Evolutionary conservation across 2,113 vertebrate genomes (phyloP), one percentile per base, ranked within the genome.

Genomic region (Toxotes chatareus): DNA sequence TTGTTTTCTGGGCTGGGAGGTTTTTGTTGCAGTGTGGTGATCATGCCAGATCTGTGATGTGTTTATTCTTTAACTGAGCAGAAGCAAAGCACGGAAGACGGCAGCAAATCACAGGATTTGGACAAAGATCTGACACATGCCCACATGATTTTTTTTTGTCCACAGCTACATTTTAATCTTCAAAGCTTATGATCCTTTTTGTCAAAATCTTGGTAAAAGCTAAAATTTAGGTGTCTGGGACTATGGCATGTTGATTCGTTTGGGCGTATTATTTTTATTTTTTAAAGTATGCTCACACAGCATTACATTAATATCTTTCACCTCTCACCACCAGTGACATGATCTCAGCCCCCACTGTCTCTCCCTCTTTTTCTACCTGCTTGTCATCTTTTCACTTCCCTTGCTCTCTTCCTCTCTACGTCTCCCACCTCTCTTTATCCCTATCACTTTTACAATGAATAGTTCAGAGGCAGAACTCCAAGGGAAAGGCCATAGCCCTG

Each of bases 401-500:
- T 64, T n/a, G 1, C 49, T 73, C 46, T 44, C 60, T 64, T 63
- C n/a, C 34, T 59, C 57, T 73, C 36, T 73, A 38, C 57, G 70
- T 86, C 46, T 60, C 72, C 74, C 55, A 76, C 63, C 74, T 76
- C 80, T 81, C 73, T 88, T 81, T 85, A 87, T 88, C 79, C 51
- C 27, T 46, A 74, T 91, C 8, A 1, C 72, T 89, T 87, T 86
- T 76, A 82, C 80, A 82, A 80, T 69, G 73, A 88, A 87, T 86
- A 89, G 88, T 91, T 90, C 83, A 86, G 73, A 86, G 82, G 72
- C 53, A 76, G 73, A 87, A 84, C 72, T 91, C 74, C 42, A 75
- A 76, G 73, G 78, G 19, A 86, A 92, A 89, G 88, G 76, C 88
- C 88, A 87, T 13, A 69, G 63, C 81, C 63, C 69, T 49, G 40